Evolutionary conservation across 2,113 vertebrate genomes (phyloP).

Genomic region (Dromaius novaehollandiae): DNA sequence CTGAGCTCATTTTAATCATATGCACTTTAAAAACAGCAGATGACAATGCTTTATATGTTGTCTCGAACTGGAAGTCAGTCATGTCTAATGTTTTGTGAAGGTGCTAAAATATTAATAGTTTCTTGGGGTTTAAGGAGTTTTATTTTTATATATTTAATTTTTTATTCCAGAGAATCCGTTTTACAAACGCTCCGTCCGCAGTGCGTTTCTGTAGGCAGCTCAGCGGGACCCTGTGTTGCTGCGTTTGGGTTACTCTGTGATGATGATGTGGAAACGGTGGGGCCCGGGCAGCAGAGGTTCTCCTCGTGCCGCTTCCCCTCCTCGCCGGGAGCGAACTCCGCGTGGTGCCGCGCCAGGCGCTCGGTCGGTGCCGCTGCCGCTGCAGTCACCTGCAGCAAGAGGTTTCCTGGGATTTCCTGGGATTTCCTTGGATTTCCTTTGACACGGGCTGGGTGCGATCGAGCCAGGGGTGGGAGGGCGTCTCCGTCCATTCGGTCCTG

Average conservation of each 20-base stretch:
- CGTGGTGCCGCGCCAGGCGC: background rate
- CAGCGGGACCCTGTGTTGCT: background rate
- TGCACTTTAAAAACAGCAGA: background rate
- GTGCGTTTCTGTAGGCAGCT: background rate
- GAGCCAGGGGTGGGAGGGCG: background rate
- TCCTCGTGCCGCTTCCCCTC: background rate
- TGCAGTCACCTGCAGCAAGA: background rate
- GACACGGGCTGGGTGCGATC: background rate
- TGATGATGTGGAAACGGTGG: fast-evolving
- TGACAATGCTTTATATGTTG: background rate
- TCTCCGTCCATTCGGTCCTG: background rate
- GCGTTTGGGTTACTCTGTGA: background rate
- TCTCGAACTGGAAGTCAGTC: background rate
- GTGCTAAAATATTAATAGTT: conserved; percentile 6
- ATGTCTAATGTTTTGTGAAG: conserved; percentile 19
- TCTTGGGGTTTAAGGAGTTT: background rate
- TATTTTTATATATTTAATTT: conserved; percentile 36
- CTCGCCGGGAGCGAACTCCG: background rate
- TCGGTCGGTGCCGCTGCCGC: background rate
- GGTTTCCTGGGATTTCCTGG: too few species aligned
- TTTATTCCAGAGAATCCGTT: background rate
- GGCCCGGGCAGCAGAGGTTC: background rate
- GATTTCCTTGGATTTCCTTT: too few species aligned
- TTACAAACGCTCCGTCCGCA: background rate
- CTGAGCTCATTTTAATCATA: background rate